These are phyloP conservation scores for Toxonevra muliebris DNA, from an alignment of 2,888 invertebrate species.

Conservation along the genomic window DNA sequence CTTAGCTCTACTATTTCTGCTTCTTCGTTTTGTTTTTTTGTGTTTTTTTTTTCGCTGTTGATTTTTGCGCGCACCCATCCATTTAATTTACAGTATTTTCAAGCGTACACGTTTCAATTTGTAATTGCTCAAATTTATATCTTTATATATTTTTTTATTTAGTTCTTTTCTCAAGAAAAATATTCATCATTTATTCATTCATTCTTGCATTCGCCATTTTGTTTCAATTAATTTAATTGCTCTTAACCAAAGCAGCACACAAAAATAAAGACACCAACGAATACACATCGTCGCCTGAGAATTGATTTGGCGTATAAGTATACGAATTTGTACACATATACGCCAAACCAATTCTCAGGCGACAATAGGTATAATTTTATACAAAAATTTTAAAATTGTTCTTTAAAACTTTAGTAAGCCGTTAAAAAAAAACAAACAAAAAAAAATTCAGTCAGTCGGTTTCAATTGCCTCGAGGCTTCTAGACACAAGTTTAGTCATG, in stretches of 20 bases:
- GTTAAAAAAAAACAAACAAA: too few relatives aligned
- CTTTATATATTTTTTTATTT: not conserved
- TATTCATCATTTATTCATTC: not conserved
- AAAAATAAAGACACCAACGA: not conserved
- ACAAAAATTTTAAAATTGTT: too few relatives aligned
- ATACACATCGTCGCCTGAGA: too few relatives aligned
- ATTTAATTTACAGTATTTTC: conserved; percentile 4
- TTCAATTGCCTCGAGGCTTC: too few relatives aligned
- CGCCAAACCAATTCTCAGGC: too few relatives aligned
- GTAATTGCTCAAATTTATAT: conserved; percentile 2
- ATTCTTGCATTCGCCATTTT: conserved; percentile 15
- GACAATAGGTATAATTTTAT: too few relatives aligned
- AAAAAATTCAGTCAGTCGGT: too few relatives aligned
- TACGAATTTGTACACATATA: too few relatives aligned
- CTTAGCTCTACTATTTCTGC: conserved; percentile 3
- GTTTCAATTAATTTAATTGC: conserved; percentile 43
- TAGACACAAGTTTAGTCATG: too few relatives aligned
- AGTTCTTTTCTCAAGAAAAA: not conserved
- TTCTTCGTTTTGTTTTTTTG: not conserved
- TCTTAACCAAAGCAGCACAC: conserved; percentile 17
- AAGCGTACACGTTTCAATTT: conserved; percentile 20
- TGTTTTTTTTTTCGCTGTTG: too few relatives aligned
- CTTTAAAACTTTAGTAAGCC: too few relatives aligned
- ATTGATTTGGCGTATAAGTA: too few relatives aligned
- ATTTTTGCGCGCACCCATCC: not conserved